Percentiles rank a stretch among this genome's conserved stretches.
phyloP scores from a whole-genome alignment of 2,113 vertebrate species.

The Oenanthe melanoleuca region DNA sequence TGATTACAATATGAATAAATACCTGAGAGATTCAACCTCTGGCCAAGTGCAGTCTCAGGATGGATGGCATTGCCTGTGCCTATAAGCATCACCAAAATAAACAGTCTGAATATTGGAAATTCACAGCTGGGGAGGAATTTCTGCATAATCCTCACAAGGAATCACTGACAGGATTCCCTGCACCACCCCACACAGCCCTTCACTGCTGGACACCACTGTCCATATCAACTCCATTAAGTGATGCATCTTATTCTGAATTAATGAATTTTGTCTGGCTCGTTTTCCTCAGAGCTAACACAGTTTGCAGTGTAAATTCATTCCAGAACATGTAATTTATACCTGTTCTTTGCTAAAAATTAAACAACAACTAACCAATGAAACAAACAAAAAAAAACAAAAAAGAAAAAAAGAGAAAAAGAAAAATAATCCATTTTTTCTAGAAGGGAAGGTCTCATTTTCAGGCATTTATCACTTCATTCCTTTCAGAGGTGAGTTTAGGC shows the following conservation, averaged over 20 bases:
- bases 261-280: not conserved
- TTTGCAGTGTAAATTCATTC: not conserved
- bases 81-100: not conserved
- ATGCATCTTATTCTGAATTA: not conserved
- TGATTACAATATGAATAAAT: not conserved
- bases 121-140: not conserved
- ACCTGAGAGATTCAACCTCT: not conserved
- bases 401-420: too few species aligned
- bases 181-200: not conserved
- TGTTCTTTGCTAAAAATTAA: not conserved
- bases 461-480: not conserved
- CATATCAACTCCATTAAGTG: not conserved
- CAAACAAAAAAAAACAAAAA: not conserved
- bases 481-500: not conserved
- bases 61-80: not conserved
- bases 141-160: not conserved
- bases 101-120: not conserved
- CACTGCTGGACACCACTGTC: not conserved
- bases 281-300: not conserved
- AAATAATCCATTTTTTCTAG: not conserved
- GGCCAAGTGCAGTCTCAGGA: not conserved
- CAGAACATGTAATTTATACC: not conserved
- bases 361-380: not conserved
- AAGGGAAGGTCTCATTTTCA: not conserved
- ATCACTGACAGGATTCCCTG: not conserved